Evolutionary conservation across 2,888 invertebrate species (phyloP), one percentile per base, ranked within the genome.

Genomic region (Hypolimnas misippus): DNA sequence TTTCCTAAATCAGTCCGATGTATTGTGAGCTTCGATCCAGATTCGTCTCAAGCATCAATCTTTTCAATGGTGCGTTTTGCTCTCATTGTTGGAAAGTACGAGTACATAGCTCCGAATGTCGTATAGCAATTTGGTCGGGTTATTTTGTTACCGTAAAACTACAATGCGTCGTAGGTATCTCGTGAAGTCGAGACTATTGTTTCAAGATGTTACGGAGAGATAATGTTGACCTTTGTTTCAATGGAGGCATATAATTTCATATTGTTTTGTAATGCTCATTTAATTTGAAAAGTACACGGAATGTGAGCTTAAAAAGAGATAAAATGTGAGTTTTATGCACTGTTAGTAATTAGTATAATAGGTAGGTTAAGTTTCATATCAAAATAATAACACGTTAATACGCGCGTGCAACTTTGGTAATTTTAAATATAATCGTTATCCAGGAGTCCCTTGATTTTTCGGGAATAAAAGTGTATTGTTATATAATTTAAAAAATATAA

Each of bases 11-110:
- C 76, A 80, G 77, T 74, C 70, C 80, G 76, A 67, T 66, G 76
- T 73, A 82, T 87, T 85, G 83, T 87, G 69, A 71, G 71, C 74
- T 76, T 68, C 71, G 83, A 83, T 86, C 81, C 82, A 82, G 75
- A 86, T 86, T 84, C 78, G 77, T 81, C 71, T 79, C 71, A 66
- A 75, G 73, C 80, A 84, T 86, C 83, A 84, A 83, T 85, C 86
- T 86, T 79, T 79, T 76, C 75, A 76, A 73, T 76, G 74, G 72
- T 75, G 71, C 68, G 75, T 76, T 74, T 79, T 83, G 71, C 74
- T 81, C 72, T 76, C 71, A 74, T 82, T 81, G 74, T 78, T 78
- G 78, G 79, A 81, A 82, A 83, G 79, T 78, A 73, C 71, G 66
- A 83, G 79, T 78, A 73, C 71, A 66, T 54, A 61, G 58, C 35